A percentile compares a stretch with the other conserved stretches of the same genome.
These are phyloP conservation scores for Aricia artaxerxes DNA, from an alignment of 2,888 invertebrate species.

Conservation along the genomic window DNA sequence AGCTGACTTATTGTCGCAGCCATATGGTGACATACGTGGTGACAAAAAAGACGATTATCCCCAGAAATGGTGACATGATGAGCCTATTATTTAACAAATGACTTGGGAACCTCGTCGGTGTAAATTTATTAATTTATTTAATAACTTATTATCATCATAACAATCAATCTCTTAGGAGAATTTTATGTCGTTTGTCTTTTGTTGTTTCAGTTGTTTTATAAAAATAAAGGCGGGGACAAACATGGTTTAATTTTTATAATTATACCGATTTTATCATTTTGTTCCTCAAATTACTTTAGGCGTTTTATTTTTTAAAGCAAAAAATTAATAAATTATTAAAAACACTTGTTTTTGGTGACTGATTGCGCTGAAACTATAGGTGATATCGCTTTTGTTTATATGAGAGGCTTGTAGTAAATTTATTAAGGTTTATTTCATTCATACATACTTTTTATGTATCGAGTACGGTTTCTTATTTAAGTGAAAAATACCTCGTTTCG, in stretches of 20 bases:
- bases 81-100: conserved; percentile 27
- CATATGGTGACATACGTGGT: conserved; percentile 39
- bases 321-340: too few relatives aligned
- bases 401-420: too few relatives aligned
- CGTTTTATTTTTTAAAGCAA: too few relatives aligned
- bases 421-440: too few relatives aligned
- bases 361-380: too few relatives aligned
- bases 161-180: not conserved
- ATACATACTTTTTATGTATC: too few relatives aligned
- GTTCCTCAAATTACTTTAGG: too few relatives aligned
- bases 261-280: too few relatives aligned
- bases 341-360: too few relatives aligned
- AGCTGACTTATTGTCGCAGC: conserved; percentile 38
- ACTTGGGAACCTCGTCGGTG: conserved; percentile 18
- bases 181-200: not conserved
- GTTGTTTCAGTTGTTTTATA: not conserved
- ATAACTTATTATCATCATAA: conserved; percentile 1
- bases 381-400: too few relatives aligned
- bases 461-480: too few relatives aligned
- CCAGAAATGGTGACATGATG: conserved; percentile 25
- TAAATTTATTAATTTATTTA: conserved; percentile 1
- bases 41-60: conserved; percentile 32
- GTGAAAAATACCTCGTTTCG: too few relatives aligned
- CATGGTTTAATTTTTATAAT: not conserved
- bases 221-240: not conserved